A percentile compares a stretch with the other conserved stretches of the same genome.
Conservation (phyloP, 2,113 vertebrate genomes). For the Choloepus hoffmanni region DNA sequence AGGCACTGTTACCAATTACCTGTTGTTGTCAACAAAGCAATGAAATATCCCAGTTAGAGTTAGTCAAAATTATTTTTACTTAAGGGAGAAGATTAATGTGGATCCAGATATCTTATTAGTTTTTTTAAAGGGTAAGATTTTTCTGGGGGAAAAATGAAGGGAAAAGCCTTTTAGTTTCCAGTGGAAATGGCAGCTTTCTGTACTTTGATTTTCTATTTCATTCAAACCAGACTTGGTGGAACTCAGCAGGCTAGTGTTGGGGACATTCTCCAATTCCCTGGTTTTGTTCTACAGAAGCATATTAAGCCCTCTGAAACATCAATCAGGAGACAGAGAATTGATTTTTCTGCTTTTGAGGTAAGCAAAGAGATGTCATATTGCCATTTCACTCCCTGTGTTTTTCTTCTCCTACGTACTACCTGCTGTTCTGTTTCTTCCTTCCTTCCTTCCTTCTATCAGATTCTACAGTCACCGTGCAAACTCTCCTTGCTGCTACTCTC, state of each 20-base stretch:
- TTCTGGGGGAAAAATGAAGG: neutral
- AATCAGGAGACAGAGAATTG: slow-evolving; percentile 48
- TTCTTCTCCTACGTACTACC: neutral
- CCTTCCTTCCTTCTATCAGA: neutral
- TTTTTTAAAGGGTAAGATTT: slow-evolving; percentile 10
- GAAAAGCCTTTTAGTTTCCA: neutral
- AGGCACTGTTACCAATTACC: slow-evolving; percentile 71
- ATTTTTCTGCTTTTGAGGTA: slow-evolving; percentile 35
- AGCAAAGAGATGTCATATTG: slow-evolving; percentile 8
- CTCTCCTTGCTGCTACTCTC: neutral
- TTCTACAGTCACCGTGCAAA: neutral
- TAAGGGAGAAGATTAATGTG: neutral
- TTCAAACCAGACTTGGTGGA: slow-evolving; percentile 65
- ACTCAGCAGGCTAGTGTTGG: slow-evolving; percentile 59
- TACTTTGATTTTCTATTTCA: slow-evolving; percentile 70
- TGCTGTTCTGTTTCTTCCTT: slow-evolving; percentile 3
- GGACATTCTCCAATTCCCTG: slow-evolving; percentile 57
- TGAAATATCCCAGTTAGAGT: slow-evolving; percentile 28
- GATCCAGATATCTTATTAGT: neutral
- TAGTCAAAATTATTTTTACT: slow-evolving; percentile 56
- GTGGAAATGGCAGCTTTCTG: slow-evolving; percentile 54
- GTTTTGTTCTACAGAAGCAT: slow-evolving; percentile 61
- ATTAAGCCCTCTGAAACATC: slow-evolving; percentile 66
- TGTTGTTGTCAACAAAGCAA: slow-evolving; percentile 68
- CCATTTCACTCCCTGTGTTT: slow-evolving; percentile 42